Evolutionary conservation across 2,888 invertebrate species (phyloP), one percentile per base, ranked within the genome.

Genomic region (Acronicta alni): DNA sequence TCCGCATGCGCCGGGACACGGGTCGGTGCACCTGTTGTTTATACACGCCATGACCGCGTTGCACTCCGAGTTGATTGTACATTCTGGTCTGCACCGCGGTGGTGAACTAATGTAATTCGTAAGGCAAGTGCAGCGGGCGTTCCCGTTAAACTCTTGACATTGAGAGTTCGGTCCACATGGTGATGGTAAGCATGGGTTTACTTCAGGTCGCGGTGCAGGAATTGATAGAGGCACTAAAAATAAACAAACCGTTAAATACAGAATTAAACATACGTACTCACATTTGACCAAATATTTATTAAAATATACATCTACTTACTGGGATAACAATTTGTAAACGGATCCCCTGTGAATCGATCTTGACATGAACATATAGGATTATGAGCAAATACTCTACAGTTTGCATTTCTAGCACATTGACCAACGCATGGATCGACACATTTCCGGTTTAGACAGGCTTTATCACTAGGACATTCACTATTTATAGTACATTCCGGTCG

Each of bases 331-430:
- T 91, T 90, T 10, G 89, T 95, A 83, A 97, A 97, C 3, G 97
- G 97, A 94, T 97, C 97, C n/a, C 97, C 97, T 14, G 96, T 96
- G 78, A 95, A 96, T 51, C 96, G 95, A 15, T 95, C 89, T 66
- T 96, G 95, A 83, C 98, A 98, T 17, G 96, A 96, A 84, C 98
- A 98, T 69, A 97, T 95, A 2, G 98, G 98, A 83, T 97, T 97
- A 82, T 98, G 98, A 78, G 97, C 96, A 64, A 97, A 96, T 18
- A 97, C 97, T 86, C 96, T 96, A 76, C 98, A 98, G 55, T 96
- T 95, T 10, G 98, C 96, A 80, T 96, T 96, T 71, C 96, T 95
- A 16, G 97, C 98, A 80, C 98, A 98, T 42, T 97, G 96, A 47
- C 97, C 97, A 3, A 95, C 95, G 76, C 98, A 98, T 10, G 98